Evolutionary conservation across 2,888 invertebrate species (phyloP).

Genomic region (Chalcosyrphus nemorum): DNA sequence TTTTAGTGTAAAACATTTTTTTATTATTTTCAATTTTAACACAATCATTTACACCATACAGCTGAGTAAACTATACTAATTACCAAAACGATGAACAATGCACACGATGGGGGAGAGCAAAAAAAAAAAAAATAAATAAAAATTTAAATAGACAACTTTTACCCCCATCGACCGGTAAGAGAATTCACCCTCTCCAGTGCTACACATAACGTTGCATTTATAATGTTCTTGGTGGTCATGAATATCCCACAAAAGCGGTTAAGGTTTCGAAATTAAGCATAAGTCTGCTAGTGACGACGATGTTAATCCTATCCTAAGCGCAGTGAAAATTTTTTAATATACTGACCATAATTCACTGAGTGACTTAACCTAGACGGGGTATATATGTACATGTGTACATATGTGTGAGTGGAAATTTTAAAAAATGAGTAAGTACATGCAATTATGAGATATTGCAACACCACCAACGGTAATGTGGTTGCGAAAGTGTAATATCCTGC

Average conservation of each 20-base stretch:
- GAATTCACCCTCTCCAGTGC: background rate
- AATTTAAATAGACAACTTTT: background rate
- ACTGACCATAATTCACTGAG: background rate
- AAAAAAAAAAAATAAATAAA: background rate
- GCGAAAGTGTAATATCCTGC: background rate
- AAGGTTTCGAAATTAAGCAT: constrained; percentile 26
- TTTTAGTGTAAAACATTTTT: background rate
- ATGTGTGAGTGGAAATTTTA: too few species aligned
- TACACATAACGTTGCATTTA: constrained; percentile 3
- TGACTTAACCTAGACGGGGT: background rate
- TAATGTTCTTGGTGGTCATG: background rate
- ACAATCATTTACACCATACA: background rate
- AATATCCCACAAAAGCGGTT: constrained; percentile 3
- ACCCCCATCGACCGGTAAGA: constrained; percentile 26
- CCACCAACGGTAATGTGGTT: background rate
- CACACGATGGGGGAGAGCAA: too few species aligned
- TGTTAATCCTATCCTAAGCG: constrained; percentile 8
- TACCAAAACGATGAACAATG: constrained; percentile 18
- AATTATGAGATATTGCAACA: background rate
- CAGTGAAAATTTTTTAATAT: background rate
- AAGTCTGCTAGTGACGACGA: background rate
- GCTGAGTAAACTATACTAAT: constrained; percentile 20
- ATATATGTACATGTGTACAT: background rate
- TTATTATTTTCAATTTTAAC: background rate
- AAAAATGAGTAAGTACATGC: background rate